Percentiles rank a stretch among this genome's conserved stretches.
These are phyloP conservation scores for Amblyteles armatorius DNA, from an alignment of 2,888 invertebrate species.

Conservation along the genomic window DNA sequence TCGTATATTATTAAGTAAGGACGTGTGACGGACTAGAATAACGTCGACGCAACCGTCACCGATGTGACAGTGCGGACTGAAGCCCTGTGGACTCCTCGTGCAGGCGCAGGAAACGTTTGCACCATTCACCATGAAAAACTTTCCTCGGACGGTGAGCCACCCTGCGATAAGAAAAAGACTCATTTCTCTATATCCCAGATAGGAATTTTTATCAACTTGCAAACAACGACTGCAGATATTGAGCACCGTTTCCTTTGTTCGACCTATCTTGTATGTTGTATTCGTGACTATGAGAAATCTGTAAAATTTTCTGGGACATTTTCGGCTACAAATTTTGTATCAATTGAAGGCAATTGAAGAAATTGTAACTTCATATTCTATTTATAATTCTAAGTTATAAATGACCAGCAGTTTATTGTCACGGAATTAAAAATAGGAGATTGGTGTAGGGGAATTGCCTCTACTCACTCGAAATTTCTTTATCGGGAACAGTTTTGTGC, in stretches of 20 bases:
- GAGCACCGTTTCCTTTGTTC: background rate
- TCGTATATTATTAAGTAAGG: constrained; percentile 89
- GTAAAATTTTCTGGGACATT: background rate
- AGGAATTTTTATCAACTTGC: background rate
- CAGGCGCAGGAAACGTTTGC: constrained; percentile 92
- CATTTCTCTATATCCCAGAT: background rate
- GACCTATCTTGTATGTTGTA: background rate
- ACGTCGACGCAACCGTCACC: constrained; percentile 93
- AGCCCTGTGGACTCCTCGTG: constrained; percentile 90
- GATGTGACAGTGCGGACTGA: constrained; percentile 91
- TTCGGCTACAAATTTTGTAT: background rate
- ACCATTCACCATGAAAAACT: constrained; percentile 91
- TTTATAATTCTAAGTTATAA: too few species aligned
- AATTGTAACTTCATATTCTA: background rate
- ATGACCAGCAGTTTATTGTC: too few species aligned
- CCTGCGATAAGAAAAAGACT: constrained; percentile 72
- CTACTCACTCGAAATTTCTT: constrained; percentile 80
- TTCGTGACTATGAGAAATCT: background rate
- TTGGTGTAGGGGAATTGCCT: background rate
- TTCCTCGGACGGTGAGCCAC: constrained; percentile 89
- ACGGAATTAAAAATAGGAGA: too few species aligned
- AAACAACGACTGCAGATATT: constrained; percentile 19
- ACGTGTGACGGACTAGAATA: constrained; percentile 90
- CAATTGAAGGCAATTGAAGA: background rate
- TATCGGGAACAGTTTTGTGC: constrained; percentile 75